Evolutionary conservation across 2,888 invertebrate genomes (phyloP), one percentile per base, ranked within the genome.

Genomic region (Melinaea menophilus): DNA sequence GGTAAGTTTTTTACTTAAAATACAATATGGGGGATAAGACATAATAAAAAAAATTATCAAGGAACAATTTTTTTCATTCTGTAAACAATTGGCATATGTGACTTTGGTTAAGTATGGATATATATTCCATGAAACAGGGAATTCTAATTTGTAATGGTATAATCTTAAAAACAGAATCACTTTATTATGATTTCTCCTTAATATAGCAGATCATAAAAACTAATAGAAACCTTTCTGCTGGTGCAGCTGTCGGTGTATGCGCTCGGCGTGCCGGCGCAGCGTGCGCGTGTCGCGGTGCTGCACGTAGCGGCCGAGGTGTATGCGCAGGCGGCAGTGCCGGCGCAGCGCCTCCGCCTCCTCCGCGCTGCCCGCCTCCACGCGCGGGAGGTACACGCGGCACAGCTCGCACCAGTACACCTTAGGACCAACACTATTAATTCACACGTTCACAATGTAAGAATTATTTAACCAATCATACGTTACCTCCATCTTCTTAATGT

Each of bases 201-300:
- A 41, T 7, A 9, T 9, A 3, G 3, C 41, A 41, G 41, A 9
- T 41, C 7, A 41, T 41, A 41, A 41, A 41, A 9, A 41, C 41
- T 41, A 41, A 41, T 9, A 5, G 2, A 51, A 7, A 88, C 89
- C 89, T 74, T 83, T 85, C 73, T 89, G 84, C 72, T 88, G 87
- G 72, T 91, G 90, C 76, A 92, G 91, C 71, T 92, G 92, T 55
- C 92, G 87, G 73, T 93, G 94, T 68, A 95, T 92, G 73, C 94
- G 91, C 79, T 95, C 95, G 57, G 95, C 95, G 77, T 94, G 93
- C 69, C 92, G 92, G 72, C 94, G 93, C 72, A 95, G 87, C 60
- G 94, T 94, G 79, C 94, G 93, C 78, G 95, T 94, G 79, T 95
- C 95, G 75, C 95, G 94, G 80, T 94, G 93, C 62, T 95, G 93